Evolutionary conservation across 2,113 vertebrate genomes (phyloP).

Genomic region (Atractosteus spatula): DNA sequence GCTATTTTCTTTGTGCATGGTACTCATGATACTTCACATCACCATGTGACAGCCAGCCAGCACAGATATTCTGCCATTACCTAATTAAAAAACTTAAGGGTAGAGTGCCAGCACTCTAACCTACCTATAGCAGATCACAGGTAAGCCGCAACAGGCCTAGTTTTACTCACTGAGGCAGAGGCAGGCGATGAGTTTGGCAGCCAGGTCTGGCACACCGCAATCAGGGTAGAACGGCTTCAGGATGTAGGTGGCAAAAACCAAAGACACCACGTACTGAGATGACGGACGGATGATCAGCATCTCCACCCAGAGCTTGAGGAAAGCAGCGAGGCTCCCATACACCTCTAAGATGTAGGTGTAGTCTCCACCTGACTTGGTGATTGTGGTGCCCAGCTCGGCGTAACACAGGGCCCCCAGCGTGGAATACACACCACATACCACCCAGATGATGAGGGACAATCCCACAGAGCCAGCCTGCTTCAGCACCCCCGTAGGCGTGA

Average conservation of each 20-base stretch:
- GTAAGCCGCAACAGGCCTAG: neutral
- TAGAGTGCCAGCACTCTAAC: neutral
- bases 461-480: slow-evolving; percentile 61
- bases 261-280: slow-evolving; percentile 66
- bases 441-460: slow-evolving; percentile 62
- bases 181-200: slow-evolving; percentile 65
- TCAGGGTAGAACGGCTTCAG: slow-evolving; percentile 64
- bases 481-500: slow-evolving; percentile 62
- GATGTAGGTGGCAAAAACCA: slow-evolving; percentile 68
- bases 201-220: slow-evolving; percentile 51
- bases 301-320: slow-evolving; percentile 68
- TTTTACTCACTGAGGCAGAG: slow-evolving; percentile 63
- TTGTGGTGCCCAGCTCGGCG: slow-evolving; percentile 67
- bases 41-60: neutral
- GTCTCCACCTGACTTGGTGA: slow-evolving; percentile 65
- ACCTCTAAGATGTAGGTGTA: slow-evolving; percentile 69
- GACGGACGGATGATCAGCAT: slow-evolving; percentile 71
- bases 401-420: slow-evolving; percentile 69
- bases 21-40: no score
- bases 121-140: neutral
- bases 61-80: neutral
- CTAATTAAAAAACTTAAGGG: no score
- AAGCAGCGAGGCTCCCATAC: slow-evolving; percentile 62
- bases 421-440: slow-evolving; percentile 58
- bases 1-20: no score